Percentiles rank a stretch among this genome's conserved stretches.
phyloP scores from a whole-genome alignment of 2,797 vertebrate genomes.

The Clarias platycephalus region DNA sequence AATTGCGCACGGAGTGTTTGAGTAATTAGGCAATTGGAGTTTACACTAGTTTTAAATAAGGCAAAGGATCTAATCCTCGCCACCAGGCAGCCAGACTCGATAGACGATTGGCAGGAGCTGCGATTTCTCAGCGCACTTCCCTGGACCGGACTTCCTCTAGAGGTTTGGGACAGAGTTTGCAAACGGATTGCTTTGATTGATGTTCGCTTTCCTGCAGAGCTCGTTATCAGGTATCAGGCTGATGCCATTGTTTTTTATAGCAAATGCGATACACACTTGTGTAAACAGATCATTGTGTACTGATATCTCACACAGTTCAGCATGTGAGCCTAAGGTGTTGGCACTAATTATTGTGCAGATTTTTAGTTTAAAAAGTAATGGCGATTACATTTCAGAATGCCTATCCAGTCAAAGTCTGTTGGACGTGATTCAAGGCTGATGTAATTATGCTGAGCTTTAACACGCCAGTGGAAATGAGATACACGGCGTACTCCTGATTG shows the following conservation, averaged over 20 bases:
- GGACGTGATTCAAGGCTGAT: slow-evolving; percentile 15
- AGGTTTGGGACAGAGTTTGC: slow-evolving; percentile 26
- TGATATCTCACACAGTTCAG: slow-evolving; percentile 4
- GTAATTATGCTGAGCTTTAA: not conserved
- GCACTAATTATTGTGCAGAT: slow-evolving; percentile 11
- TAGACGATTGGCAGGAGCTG: slow-evolving; percentile 39
- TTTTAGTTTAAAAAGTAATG: not conserved
- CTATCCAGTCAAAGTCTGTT: not conserved
- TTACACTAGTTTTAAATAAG: slow-evolving; percentile 60
- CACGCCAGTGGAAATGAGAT: not conserved
- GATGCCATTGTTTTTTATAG: slow-evolving; percentile 26
- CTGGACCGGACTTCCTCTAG: slow-evolving; percentile 21
- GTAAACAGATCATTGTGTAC: slow-evolving; percentile 19
- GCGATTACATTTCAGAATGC: slow-evolving; percentile 7
- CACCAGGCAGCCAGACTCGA: slow-evolving; percentile 44
- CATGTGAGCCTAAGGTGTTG: not conserved
- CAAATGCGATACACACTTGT: slow-evolving; percentile 14
- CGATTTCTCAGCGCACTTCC: slow-evolving; percentile 13
- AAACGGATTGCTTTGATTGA: slow-evolving; percentile 46
- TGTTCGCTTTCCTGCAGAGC: slow-evolving; percentile 27
- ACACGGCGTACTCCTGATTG: not conserved
- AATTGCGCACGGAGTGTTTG: slow-evolving; percentile 56
- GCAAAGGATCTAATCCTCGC: slow-evolving; percentile 52
- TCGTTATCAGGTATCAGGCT: slow-evolving; percentile 41
- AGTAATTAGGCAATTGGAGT: slow-evolving; percentile 60